Evolutionary conservation across 2,113 vertebrate genomes (phyloP), one percentile per base, ranked within the genome.

Genomic region (Meriones unguiculatus): DNA sequence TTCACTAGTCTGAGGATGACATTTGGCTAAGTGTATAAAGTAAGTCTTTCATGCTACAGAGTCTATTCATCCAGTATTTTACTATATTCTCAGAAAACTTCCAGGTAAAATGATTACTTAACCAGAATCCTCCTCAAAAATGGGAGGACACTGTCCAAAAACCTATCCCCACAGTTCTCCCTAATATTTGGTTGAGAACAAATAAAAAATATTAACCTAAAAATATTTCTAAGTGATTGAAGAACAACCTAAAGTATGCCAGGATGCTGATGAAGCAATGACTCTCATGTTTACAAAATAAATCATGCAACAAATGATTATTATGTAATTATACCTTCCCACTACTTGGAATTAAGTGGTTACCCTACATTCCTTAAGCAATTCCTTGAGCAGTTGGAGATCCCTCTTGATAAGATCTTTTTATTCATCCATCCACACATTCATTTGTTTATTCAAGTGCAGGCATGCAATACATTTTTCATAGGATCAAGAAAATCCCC

Each of bases 71-170:
- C 15, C n/a, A 85, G 57, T 93, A 96, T 96, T 95, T 95, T 57
- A 75, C 50, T 64, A 38, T 87, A 82, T 75, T 67, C 72, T 93
- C 65, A 90, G 90, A 95, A 97, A 93, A 93, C 70, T 92, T 10
- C 52, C 69, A 85, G 28, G 14, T 15, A 92, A 50, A 62, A 86
- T 32, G 38, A 75, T 90, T 94, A 82, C 62, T 24, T 38, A 46
- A 46, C 46, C 46, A 46, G 46, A 46, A 46, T 4, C 5, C 46
- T 46, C 46, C 46, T 80, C 46, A 93, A 41, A 86, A 95, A 94
- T 70, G 3, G n/a, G 38, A 76, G 30, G 8, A 50, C 86, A 92
- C 70, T n/a, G 92, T 50, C 87, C 78, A 94, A 82, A 70, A 12
- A 87, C 28, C 57, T 38, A 41, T 28, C 30, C 5, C 35, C 6